Evolutionary conservation across 2,113 vertebrate species (phyloP).

Genomic region (Danio rerio): DNA sequence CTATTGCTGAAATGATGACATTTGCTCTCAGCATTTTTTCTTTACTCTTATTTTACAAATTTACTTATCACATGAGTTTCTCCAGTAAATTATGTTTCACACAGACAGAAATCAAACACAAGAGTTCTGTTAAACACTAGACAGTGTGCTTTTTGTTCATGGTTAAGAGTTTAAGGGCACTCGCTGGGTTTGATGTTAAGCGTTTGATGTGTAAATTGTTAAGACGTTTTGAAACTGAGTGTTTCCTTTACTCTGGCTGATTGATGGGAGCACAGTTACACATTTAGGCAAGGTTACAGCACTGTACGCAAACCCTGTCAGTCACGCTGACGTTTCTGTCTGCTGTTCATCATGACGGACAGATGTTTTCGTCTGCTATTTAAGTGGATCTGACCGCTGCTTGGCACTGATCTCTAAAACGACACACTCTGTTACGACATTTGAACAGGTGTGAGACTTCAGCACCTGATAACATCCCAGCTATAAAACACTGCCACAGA

Average conservation of each 20-base stretch:
- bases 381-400: slow-evolving; percentile 16
- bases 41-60: too few relatives aligned
- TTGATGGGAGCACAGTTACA: slow-evolving; percentile 1
- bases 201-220: slow-evolving; percentile 12
- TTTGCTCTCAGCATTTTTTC: too few relatives aligned
- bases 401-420: slow-evolving; percentile 6
- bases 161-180: background rate
- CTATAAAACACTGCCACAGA: background rate
- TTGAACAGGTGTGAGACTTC: background rate
- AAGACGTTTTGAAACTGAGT: background rate
- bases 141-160: background rate
- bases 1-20: too few relatives aligned
- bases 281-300: background rate
- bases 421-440: background rate
- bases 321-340: background rate
- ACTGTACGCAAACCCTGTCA: slow-evolving; percentile 5
- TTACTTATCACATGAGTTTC: too few relatives aligned
- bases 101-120: background rate
- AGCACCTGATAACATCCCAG: background rate
- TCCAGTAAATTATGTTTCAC: background rate
- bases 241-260: background rate
- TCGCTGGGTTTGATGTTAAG: background rate
- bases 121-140: background rate
- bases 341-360: background rate
- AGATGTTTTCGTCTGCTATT: slow-evolving; percentile 2